Percentiles rank a stretch among this genome's conserved stretches.
Evolutionary conservation across 2,113 vertebrate species (phyloP).

Genomic region (Dicentrarchus labrax): DNA sequence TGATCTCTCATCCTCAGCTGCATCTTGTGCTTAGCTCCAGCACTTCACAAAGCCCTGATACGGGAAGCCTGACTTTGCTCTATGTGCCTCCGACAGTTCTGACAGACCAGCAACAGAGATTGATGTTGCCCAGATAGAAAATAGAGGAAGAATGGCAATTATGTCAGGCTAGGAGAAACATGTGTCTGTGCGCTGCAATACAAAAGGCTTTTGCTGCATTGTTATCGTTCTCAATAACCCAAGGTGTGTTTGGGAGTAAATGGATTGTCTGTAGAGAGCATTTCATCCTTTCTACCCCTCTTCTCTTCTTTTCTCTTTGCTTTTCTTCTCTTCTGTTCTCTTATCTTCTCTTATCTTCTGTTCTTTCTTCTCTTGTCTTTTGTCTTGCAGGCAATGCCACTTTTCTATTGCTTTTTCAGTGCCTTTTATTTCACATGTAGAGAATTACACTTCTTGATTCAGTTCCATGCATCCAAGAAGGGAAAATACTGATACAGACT

Average conservation of each 20-base stretch:
- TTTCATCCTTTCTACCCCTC: slow-evolving; percentile 54
- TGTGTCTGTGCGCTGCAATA: slow-evolving; percentile 79
- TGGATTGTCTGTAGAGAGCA: slow-evolving; percentile 80
- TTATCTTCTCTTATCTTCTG: slow-evolving; percentile 25
- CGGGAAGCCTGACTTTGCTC: slow-evolving; percentile 70
- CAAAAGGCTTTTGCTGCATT: slow-evolving; percentile 80
- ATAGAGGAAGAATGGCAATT: slow-evolving; percentile 87
- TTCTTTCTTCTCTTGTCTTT: slow-evolving; percentile 21
- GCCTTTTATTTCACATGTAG: slow-evolving; percentile 8
- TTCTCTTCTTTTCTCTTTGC: slow-evolving; percentile 27
- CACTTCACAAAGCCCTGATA: slow-evolving; percentile 71
- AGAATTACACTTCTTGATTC: slow-evolving; percentile 9
- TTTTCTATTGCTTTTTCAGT: slow-evolving; percentile 3
- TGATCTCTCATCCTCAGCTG: slow-evolving; percentile 76
- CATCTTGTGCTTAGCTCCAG: slow-evolving; percentile 72
- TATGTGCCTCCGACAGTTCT: slow-evolving; percentile 76
- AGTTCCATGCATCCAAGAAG: not conserved
- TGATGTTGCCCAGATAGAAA: slow-evolving; percentile 87
- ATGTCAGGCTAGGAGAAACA: slow-evolving; percentile 85
- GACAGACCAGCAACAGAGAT: slow-evolving; percentile 85
- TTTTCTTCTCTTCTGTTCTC: slow-evolving; percentile 24
- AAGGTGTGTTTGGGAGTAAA: slow-evolving; percentile 85
- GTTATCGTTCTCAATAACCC: slow-evolving; percentile 86
- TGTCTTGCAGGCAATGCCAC: not conserved
- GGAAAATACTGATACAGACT: not conserved